Percentiles rank a stretch among this genome's conserved stretches.
Conservation (phyloP, 2,797 vertebrate genomes). For the Craterocephalus amniculus region DNA sequence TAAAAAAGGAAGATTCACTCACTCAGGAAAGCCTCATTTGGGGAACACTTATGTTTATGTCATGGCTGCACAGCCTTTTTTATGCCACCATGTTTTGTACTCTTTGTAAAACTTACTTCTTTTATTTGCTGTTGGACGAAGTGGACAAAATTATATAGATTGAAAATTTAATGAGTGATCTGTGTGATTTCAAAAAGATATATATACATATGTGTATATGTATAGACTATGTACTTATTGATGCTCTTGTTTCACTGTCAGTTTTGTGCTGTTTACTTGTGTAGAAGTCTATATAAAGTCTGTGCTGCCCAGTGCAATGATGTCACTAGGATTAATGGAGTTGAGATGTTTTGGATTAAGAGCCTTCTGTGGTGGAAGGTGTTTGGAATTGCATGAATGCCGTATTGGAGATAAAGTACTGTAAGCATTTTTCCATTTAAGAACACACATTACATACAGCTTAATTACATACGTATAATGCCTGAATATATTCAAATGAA, state of each 20-base stretch:
- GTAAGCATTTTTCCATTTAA: slow-evolving; percentile 30
- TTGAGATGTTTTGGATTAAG: background rate
- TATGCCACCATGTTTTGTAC: background rate
- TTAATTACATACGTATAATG: background rate
- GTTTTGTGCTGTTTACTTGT: background rate
- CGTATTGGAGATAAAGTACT: slow-evolving; percentile 46
- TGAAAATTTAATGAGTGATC: background rate
- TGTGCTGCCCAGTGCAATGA: background rate
- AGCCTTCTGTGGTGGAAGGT: slow-evolving; percentile 44
- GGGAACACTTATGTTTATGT: background rate
- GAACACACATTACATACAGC: background rate
- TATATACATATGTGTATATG: too few relatives aligned
- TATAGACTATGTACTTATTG: background rate
- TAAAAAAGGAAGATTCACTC: slow-evolving; percentile 13
- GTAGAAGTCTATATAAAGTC: background rate
- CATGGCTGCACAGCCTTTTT: background rate
- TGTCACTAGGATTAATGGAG: background rate
- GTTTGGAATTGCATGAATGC: slow-evolving; percentile 61
- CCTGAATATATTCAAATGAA: background rate
- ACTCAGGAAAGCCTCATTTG: slow-evolving; percentile 18
- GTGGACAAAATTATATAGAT: too few relatives aligned
- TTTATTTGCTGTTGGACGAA: background rate
- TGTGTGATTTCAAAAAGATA: background rate
- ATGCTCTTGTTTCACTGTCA: background rate
- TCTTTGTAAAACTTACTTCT: background rate